Base-by-base conservation (phyloP, 1,140 invertebrate species). In the Temnothorax nylanderi region DNA sequence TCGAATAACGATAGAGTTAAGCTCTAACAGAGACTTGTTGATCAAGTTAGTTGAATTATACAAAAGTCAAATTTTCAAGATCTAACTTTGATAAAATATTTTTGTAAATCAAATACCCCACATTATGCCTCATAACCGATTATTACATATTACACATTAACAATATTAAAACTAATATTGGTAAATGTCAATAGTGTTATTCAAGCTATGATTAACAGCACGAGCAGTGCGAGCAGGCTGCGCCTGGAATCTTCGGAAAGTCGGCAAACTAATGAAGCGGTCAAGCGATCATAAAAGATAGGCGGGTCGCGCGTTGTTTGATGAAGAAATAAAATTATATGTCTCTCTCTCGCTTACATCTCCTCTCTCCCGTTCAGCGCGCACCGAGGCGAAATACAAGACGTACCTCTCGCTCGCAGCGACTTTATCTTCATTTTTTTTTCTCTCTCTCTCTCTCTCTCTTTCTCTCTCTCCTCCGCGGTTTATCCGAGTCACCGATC, bases 401-500 rank as follows among this genome's bases (percentile, higher is more conserved):
- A 54, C 72, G 56, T 69, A 87, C 74, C 87, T 91, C 84, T 90
- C 88, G 71, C 86, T 91, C 85, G 54, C 77, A 67, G 37, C 64
- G 34, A 84, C 80, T 84, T 60, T n/a, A 47, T 75, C 80, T 74
- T 75, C 69, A 41, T 82, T 54, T 77, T 69, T 85, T 58, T 26
- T 26, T 26, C 26, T 71, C 41, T 49, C 47, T 80, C 37, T 60
- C 51, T 81, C 44, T 71, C 26, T 56, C 47, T 81, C 44, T 49
- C 18, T 86, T 21, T 78, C 56, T 81, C 32, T 62, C 47, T 54
- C 44, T 72, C 60, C 88, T 91, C 89, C 81, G 87, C 75, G 87
- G 87, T 94, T 94, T 94, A 94, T 94, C 94, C 94, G 89, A 92
- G 86, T 90, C 89, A 94, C 94, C 94, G 94, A 94, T 94, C 94